Base-by-base conservation (phyloP, 2,888 invertebrate species). In the Mechanitis mazaeus region DNA sequence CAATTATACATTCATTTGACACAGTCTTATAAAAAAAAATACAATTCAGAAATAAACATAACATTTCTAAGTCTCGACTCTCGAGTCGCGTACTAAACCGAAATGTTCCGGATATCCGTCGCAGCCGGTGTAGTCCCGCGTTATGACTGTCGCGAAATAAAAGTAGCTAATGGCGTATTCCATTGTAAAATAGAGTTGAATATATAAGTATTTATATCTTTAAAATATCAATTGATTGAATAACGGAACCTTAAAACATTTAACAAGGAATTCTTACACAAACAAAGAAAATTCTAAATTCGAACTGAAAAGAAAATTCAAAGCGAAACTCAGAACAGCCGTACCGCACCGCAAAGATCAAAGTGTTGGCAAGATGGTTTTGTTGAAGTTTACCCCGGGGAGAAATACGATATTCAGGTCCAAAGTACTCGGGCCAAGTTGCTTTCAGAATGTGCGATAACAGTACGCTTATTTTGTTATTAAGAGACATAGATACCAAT, bases 81-180 rank as follows among this genome's bases (percentile, higher is more conserved):
- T 47, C 47, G 60, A 47, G 60, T 62, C 64, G 56, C 64, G 61
- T 56, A 66, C 68, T 68, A 65, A 68, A 65, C 65, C 60, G 62
- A 60, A 64, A 64, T 62, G 62, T 64, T 60, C 64, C 64, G 61
- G 64, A 61, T 64, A 58, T 63, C 65, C 67, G 61, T 64, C 67
- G 61, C 61, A 64, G 66, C 58, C 67, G 59, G 64, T 62, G 59
- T 59, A 65, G 57, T 64, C 65, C 60, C 55, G 47, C 38, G 55
- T 62, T 64, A 61, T 64, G 62, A 64, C 66, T 54, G 58, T 55
- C 60, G 58, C 62, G 50, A 66, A 50, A 64, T 45, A 61, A 57
- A 59, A 63, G 45, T 54, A 63, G 46, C 59, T 57, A 35, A 55
- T 57, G 54, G 47, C 47, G 20, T 33, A 33, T 47, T 5, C 33